Evolutionary conservation across 2,113 vertebrate genomes (phyloP).

Genomic region (Xenotilapia longispinis): DNA sequence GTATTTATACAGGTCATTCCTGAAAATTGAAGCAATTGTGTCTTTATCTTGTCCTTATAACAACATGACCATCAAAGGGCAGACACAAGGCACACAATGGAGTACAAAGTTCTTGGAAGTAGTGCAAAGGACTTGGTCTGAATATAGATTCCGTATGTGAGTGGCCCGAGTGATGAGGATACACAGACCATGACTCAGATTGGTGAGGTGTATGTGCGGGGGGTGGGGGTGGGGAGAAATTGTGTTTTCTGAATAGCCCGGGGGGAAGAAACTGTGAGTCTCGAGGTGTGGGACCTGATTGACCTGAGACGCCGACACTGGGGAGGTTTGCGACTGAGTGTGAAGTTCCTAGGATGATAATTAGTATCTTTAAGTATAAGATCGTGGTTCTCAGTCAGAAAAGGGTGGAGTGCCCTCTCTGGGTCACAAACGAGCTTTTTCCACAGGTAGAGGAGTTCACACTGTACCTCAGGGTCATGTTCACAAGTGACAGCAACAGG

Average conservation of each 20-base stretch:
- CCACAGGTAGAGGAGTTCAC: neutral
- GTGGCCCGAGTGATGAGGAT: neutral
- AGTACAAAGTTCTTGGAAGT: neutral
- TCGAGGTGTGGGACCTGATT: neutral
- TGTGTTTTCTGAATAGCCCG: neutral
- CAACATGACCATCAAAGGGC: neutral
- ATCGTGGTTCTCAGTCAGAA: neutral
- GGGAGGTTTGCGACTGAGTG: neutral
- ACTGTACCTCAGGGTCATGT: neutral
- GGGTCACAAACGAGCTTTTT: neutral
- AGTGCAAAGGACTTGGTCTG: neutral
- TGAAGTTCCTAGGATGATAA: neutral
- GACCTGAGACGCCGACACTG: neutral
- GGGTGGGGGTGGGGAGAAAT: rapidly evolving
- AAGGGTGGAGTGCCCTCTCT: neutral
- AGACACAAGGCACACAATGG: neutral
- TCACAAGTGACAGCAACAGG: neutral
- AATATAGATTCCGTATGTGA: neutral
- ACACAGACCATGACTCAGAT: neutral
- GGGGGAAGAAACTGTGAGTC: neutral
- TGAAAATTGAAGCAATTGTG: neutral
- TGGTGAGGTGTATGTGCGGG: neutral
- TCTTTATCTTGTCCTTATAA: neutral
- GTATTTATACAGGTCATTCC: neutral
- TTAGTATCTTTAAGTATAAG: neutral